Conservation (phyloP, 2,113 vertebrate species). For the Rousettus leschenaultii region DNA sequence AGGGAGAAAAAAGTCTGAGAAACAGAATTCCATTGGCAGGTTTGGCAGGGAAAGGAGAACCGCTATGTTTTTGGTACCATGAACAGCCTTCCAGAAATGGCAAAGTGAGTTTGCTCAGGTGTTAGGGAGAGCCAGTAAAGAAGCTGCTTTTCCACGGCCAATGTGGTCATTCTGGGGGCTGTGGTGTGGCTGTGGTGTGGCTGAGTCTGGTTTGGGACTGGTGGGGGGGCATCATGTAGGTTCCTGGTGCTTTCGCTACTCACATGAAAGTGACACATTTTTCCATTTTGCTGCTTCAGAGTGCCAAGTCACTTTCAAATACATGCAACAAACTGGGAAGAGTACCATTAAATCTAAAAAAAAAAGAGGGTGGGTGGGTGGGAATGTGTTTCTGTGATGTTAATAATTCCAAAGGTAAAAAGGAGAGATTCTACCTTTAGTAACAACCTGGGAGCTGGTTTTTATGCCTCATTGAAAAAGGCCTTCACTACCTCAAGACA, state of each 20-base stretch:
- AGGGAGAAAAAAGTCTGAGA: slow-evolving; percentile 44
- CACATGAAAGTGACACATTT: neutral
- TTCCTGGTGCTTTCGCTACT: neutral
- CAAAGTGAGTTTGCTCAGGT: slow-evolving; percentile 60
- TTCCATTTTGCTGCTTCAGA: slow-evolving; percentile 32
- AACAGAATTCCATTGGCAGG: slow-evolving; percentile 36
- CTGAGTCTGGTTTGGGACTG: neutral
- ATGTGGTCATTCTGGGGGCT: neutral
- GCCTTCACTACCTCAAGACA: neutral
- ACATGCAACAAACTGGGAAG: neutral
- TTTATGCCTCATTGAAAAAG: neutral
- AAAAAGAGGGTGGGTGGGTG: neutral
- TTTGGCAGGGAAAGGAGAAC: slow-evolving; percentile 58
- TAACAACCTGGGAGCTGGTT: slow-evolving; percentile 26
- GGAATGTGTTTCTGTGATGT: neutral
- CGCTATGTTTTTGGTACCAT: slow-evolving; percentile 28
- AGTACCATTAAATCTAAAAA: neutral
- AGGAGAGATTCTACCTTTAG: neutral
- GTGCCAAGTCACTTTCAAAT: slow-evolving; percentile 3
- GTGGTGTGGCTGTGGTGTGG: neutral
- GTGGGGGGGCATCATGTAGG: neutral
- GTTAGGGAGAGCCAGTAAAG: neutral
- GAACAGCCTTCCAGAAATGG: slow-evolving; percentile 40
- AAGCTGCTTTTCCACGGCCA: neutral
- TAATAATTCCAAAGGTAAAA: neutral